Evolutionary conservation across 2,113 vertebrate species (phyloP).

Genomic region (Phasianus colchicus): DNA sequence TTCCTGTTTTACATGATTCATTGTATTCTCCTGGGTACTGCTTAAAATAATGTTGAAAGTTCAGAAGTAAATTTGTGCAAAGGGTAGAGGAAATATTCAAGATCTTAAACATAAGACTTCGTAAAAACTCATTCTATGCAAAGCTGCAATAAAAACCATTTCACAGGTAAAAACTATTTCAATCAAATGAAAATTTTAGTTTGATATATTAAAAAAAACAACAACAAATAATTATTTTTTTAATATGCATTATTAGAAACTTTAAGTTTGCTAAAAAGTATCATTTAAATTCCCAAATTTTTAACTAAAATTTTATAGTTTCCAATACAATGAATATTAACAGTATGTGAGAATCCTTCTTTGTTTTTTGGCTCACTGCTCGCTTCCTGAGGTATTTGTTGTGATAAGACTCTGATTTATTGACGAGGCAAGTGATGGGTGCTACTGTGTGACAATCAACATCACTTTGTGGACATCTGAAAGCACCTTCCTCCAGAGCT

Average conservation of each 20-base stretch:
- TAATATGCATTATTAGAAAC: neutral
- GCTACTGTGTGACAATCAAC: too few relatives aligned
- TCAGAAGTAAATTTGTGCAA: neutral
- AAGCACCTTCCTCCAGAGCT: too few relatives aligned
- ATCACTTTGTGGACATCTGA: too few relatives aligned
- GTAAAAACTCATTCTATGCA: neutral
- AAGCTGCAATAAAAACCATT: fast-evolving
- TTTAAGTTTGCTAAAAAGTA: neutral
- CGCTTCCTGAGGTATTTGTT: too few relatives aligned
- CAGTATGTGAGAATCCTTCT: neutral
- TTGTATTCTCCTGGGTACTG: neutral
- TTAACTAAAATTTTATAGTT: neutral
- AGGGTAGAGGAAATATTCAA: neutral
- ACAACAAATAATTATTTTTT: neutral
- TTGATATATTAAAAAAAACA: neutral
- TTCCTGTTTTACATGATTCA: fast-evolving
- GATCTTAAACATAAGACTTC: neutral
- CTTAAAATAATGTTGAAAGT: neutral
- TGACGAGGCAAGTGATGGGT: too few relatives aligned
- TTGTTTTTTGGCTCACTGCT: too few relatives aligned
- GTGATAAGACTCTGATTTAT: too few relatives aligned
- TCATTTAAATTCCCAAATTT: neutral
- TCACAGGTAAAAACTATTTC: neutral
- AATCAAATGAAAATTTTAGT: neutral
- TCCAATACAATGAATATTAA: neutral